A percentile compares a stretch with the other conserved stretches of the same genome.
phyloP scores from a whole-genome alignment of 2,797 vertebrate genomes.

The Siniperca obscura region DNA sequence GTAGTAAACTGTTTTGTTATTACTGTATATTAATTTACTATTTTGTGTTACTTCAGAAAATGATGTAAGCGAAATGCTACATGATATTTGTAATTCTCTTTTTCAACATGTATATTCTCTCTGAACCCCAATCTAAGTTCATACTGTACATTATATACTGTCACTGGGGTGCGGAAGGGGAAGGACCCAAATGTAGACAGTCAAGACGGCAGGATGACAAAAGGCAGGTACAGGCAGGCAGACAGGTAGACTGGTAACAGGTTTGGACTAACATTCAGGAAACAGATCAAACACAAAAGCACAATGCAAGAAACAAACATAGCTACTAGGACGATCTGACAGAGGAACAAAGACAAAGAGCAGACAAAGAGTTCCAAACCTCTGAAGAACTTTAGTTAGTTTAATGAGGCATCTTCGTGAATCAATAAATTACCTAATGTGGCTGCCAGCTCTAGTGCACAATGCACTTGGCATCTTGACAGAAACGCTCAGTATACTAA shows the following conservation, averaged over 20 bases:
- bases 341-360: no score
- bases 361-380: background rate
- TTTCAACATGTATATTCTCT: background rate
- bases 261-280: no score
- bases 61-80: no score
- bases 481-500: background rate
- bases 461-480: background rate
- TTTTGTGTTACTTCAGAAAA: no score
- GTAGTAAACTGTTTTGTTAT: no score
- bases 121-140: background rate
- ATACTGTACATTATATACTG: background rate
- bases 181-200: no score
- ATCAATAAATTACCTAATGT: background rate
- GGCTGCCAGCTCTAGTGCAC: background rate
- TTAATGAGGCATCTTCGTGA: background rate
- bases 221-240: no score
- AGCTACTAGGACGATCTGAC: no score
- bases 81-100: no score
- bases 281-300: background rate
- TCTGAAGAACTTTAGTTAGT: background rate
- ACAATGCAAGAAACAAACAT: background rate
- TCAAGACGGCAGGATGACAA: background rate
- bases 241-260: no score
- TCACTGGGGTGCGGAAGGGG: no score
- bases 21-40: no score